Conservation (phyloP, 2,797 vertebrate genomes). For the Schizopygopsis pylzovi region DNA sequence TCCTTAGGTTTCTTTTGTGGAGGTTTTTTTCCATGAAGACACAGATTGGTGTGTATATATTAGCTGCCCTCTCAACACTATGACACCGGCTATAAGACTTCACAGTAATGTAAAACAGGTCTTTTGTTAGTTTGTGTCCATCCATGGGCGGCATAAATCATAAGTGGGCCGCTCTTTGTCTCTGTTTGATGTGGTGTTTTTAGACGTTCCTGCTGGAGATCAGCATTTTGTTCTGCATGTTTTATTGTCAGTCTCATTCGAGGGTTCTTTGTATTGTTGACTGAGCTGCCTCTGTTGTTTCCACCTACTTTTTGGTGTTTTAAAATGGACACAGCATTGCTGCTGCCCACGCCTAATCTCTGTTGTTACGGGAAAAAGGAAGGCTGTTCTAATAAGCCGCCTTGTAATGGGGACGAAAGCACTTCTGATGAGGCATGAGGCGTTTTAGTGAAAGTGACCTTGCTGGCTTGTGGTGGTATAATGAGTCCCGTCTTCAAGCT, state of each 20-base stretch:
- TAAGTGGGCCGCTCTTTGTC: constrained; percentile 39
- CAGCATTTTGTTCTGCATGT: constrained; percentile 34
- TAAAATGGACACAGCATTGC: constrained; percentile 34
- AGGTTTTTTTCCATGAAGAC: not conserved
- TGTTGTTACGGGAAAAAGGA: constrained; percentile 27
- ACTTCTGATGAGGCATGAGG: constrained; percentile 61
- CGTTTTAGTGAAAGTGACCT: constrained; percentile 61
- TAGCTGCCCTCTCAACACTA: not conserved
- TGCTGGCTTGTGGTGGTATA: constrained; percentile 39
- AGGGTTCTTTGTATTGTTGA: constrained; percentile 36
- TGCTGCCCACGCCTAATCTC: constrained; percentile 46
- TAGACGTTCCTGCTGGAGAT: constrained; percentile 20
- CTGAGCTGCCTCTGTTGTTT: constrained; percentile 43
- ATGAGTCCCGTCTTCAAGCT: constrained; percentile 39
- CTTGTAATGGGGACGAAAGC: constrained; percentile 59
- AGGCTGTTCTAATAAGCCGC: constrained; percentile 42
- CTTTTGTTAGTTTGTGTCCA: constrained; percentile 26
- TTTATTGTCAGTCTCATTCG: constrained; percentile 20
- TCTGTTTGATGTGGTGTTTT: constrained; percentile 18
- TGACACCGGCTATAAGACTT: not conserved
- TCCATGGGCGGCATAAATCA: constrained; percentile 35
- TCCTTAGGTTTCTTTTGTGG: not conserved
- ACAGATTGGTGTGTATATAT: not conserved
- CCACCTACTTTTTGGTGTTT: constrained; percentile 43
- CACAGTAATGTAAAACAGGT: constrained; percentile 31